These are phyloP conservation scores for Sebastes matsubarae DNA, from an alignment of 2,797 vertebrate species.

Conservation along the genomic window DNA sequence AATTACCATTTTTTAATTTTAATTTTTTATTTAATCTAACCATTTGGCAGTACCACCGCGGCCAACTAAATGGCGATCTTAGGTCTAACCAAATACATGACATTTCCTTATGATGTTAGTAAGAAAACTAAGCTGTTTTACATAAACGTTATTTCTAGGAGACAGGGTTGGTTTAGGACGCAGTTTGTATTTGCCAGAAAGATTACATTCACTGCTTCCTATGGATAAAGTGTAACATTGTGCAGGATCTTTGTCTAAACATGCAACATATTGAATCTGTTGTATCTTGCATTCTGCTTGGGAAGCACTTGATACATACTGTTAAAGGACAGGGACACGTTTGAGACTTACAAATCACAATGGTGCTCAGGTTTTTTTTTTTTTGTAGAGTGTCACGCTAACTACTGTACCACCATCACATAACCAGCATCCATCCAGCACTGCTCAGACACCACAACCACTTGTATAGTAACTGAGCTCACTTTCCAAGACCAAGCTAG, in stretches of 20 bases:
- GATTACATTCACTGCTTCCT: background rate
- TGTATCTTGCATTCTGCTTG: background rate
- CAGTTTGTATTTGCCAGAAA: background rate
- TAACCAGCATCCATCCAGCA: background rate
- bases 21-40: too few relatives aligned
- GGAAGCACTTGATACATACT: background rate
- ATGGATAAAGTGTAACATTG: background rate
- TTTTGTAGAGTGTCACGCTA: background rate
- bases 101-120: too few relatives aligned
- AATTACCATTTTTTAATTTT: too few relatives aligned
- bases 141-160: too few relatives aligned
- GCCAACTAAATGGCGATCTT: too few relatives aligned
- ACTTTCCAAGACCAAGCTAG: constrained; percentile 21
- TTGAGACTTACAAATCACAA: constrained; percentile 4
- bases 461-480: constrained; percentile 32
- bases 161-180: background rate
- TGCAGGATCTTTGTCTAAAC: background rate
- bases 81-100: too few relatives aligned
- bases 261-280: background rate
- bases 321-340: background rate
- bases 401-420: background rate
- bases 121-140: too few relatives aligned
- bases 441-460: constrained; percentile 8
- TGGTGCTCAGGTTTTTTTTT: background rate
- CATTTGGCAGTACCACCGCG: too few relatives aligned